These are phyloP conservation scores for Chironomus tepperi DNA, from an alignment of 1,140 invertebrate species.

Conservation along the genomic window DNA sequence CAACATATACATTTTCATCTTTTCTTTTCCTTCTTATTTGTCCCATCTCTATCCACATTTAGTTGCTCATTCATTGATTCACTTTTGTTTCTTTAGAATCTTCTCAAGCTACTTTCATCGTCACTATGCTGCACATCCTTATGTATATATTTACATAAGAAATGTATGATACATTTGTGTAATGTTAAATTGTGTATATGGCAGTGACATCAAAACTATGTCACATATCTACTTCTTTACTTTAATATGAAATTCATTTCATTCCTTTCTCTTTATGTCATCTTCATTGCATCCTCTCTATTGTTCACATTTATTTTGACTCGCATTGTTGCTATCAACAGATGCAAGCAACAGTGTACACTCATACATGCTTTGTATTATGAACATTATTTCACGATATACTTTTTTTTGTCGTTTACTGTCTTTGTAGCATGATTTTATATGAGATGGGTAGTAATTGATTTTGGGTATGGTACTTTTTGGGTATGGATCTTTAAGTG, in stretches of 20 bases:
- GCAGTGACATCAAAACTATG: not conserved
- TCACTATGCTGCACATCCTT: not conserved
- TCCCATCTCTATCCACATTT: not conserved
- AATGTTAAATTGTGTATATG: not conserved
- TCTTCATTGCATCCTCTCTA: not conserved
- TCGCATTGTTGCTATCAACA: not conserved
- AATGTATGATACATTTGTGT: not conserved
- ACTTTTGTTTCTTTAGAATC: not conserved
- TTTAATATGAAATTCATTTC: slow-evolving; percentile 15
- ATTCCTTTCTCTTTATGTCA: not conserved
- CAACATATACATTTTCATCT: not conserved
- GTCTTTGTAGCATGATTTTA: too few relatives aligned
- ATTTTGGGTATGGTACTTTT: too few relatives aligned
- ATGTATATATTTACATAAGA: too few relatives aligned
- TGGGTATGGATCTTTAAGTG: too few relatives aligned
- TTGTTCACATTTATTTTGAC: not conserved
- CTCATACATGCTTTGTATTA: not conserved
- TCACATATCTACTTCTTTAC: not conserved
- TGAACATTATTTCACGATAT: too few relatives aligned
- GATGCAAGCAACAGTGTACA: not conserved
- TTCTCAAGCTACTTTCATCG: not conserved
- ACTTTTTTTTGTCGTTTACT: too few relatives aligned
- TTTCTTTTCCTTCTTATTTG: not conserved
- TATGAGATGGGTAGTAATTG: too few relatives aligned
- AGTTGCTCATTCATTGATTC: not conserved